Evolutionary conservation across 2,888 invertebrate species (phyloP).

Genomic region (Germaria angustata): DNA sequence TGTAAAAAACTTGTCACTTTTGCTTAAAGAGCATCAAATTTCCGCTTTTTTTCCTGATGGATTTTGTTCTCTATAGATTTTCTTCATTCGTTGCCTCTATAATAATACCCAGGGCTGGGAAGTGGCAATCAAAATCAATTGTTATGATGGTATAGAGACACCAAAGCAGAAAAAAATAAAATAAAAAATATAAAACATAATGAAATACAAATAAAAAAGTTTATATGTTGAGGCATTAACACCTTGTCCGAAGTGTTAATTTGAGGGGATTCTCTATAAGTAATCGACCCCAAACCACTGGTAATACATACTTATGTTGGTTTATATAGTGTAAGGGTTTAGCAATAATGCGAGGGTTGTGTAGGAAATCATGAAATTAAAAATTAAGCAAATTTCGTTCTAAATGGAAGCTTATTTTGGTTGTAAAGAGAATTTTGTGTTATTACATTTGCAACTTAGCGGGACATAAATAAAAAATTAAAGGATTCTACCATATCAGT

Average conservation of each 20-base stretch:
- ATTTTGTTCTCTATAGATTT: not conserved
- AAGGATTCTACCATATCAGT: too few species aligned
- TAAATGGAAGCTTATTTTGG: too few species aligned
- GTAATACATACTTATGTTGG: conserved; percentile 5
- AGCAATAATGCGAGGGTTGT: not conserved
- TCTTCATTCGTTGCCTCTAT: not conserved
- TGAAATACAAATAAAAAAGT: conserved; percentile 5
- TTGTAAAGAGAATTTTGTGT: too few species aligned
- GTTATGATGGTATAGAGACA: not conserved
- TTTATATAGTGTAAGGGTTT: not conserved
- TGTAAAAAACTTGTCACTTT: conserved; percentile 53
- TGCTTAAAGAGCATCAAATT: conserved; percentile 60
- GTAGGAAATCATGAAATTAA: not conserved
- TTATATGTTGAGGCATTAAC: conserved; percentile 48
- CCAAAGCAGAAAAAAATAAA: not conserved
- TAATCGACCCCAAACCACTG: conserved; percentile 49
- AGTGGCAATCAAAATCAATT: conserved; percentile 47
- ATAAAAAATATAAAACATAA: too few species aligned
- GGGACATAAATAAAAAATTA: too few species aligned
- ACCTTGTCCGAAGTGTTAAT: conserved; percentile 59
- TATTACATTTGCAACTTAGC: too few species aligned
- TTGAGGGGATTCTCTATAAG: conserved; percentile 59
- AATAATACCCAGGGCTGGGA: conserved; percentile 55
- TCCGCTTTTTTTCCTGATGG: conserved; percentile 24
- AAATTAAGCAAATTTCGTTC: too few species aligned